Evolutionary conservation across 2,797 vertebrate genomes (phyloP), one percentile per base, ranked within the genome.

Genomic region (Parauchenoglanis punctatus): DNA sequence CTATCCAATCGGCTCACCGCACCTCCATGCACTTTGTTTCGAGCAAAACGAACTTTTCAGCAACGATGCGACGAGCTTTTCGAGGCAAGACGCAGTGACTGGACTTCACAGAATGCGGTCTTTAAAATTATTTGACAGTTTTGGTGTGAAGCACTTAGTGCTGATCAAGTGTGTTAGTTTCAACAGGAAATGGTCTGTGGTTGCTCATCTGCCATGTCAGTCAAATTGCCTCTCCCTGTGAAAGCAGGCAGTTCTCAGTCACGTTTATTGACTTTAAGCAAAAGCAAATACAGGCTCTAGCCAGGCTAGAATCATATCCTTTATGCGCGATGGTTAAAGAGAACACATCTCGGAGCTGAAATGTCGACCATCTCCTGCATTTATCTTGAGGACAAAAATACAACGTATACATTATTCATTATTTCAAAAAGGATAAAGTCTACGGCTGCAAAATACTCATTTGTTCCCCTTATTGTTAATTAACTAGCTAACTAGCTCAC

Each of bases 121-220:
- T 13, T 61, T 44, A 25, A 17, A 81, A 81, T 61, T 25, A 46
- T 46, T 49, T 49, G n/a, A 65, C 17, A 12, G 81, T 67, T 68
- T 54, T 83, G 61, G 81, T 83, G 63, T 31, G 63, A 65, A 83
- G 28, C 15, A 20, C n/a, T 18, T 46, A 23, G 44, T 46, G 44
- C 78, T 56, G 28, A 67, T 40, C 49, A 23, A 61, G 72, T 28
- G 44, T 44, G 56, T 31, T 31, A 65, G 1, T 67, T 15, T 67
- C n/a, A 31, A 67, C 25, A 83, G 81, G 61, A 82, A 82, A 67
- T 28, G 44, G 81, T 68, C 61, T 83, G 81, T 68, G 81, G 61
- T 67, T 82, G 28, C 40, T 65, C 63, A 68, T 54, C 18, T 23
- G 17, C 10, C 63, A 83, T 68, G 46, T 83, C 61, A 11, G 40